Conservation (phyloP, 2,113 vertebrate genomes). For the Corydoras maculifer region DNA sequence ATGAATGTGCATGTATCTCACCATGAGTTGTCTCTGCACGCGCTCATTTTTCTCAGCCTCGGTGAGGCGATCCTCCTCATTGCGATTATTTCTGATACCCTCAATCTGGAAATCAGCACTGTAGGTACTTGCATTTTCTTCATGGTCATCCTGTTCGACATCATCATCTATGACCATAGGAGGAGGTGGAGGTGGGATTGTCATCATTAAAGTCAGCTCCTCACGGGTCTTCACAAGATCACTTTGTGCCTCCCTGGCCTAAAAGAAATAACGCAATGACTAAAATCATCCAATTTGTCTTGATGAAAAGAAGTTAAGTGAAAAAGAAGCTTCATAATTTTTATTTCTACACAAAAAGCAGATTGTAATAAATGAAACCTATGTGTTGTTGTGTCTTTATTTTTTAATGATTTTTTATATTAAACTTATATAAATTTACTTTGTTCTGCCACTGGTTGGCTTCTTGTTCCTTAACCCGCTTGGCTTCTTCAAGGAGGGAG, state of each 20-base stretch:
- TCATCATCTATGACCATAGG: constrained; percentile 43
- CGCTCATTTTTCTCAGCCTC: constrained; percentile 90
- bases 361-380: no score
- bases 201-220: no score
- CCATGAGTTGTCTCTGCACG: constrained; percentile 82
- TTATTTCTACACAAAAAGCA: no score
- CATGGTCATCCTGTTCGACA: constrained; percentile 68
- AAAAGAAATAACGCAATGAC: no score
- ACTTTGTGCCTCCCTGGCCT: no score
- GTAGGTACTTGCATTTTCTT: constrained; percentile 71
- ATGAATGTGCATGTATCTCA: constrained; percentile 52
- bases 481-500: constrained; percentile 74
- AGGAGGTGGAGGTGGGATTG: background rate
- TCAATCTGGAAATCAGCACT: constrained; percentile 85
- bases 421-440: constrained; percentile 55
- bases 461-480: constrained; percentile 73
- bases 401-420: no score
- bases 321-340: no score
- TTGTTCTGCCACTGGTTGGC: constrained; percentile 77
- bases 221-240: no score
- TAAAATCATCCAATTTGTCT: no score
- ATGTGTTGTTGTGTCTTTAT: no score
- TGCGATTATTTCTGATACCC: constrained; percentile 73
- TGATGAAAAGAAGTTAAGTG: no score
- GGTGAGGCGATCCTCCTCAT: constrained; percentile 82